These are phyloP conservation scores for Planococcus citri DNA, from an alignment of 1,140 invertebrate species.

Conservation along the genomic window DNA sequence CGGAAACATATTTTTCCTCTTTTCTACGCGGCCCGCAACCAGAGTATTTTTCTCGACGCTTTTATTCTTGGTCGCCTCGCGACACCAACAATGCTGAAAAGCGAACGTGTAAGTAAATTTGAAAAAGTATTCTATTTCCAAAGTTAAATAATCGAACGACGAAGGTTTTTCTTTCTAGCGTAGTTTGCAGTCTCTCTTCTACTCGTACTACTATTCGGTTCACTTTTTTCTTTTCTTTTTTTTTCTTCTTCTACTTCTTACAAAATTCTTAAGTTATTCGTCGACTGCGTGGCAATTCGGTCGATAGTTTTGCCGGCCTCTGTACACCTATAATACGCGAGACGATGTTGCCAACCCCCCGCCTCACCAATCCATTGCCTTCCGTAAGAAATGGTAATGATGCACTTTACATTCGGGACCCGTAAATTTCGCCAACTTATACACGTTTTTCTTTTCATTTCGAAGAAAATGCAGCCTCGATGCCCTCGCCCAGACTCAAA, in stretches of 20 bases:
- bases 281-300: background rate
- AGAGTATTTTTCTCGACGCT: no score
- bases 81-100: background rate
- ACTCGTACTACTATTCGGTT: no score
- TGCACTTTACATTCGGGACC: slow-evolving; percentile 15
- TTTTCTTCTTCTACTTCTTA: background rate
- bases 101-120: slow-evolving; percentile 17
- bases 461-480: background rate
- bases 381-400: slow-evolving; percentile 17
- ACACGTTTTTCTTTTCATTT: background rate
- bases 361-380: no score
- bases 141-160: slow-evolving; percentile 11
- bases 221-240: background rate
- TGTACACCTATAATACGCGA: background rate
- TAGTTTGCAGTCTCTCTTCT: no score
- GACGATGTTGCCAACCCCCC: no score
- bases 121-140: slow-evolving; percentile 18
- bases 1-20: slow-evolving; percentile 2
- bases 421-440: background rate
- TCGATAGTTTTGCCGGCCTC: slow-evolving; percentile 13
- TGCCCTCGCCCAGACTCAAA: no score
- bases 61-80: no score
- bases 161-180: background rate
- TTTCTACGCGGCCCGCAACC: background rate
- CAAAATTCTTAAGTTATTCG: background rate